phyloP scores from a whole-genome alignment of 2,113 vertebrate species.

The Chaetops frenatus region DNA sequence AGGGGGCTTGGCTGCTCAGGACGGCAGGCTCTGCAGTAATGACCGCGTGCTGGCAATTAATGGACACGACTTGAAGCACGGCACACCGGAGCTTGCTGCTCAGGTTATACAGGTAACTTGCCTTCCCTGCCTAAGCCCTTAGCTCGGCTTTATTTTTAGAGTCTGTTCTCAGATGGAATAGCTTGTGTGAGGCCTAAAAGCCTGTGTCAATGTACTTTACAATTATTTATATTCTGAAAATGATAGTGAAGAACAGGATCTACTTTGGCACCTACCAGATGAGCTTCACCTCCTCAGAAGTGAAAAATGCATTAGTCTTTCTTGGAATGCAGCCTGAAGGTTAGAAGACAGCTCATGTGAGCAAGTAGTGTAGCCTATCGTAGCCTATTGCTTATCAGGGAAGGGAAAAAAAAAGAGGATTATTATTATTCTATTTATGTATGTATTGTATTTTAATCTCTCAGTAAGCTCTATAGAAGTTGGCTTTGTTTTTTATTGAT shows the following conservation, averaged over 20 bases:
- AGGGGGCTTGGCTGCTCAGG: constrained; percentile 91
- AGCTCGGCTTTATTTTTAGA: neutral
- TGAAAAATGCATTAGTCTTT: neutral
- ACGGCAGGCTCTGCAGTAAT: constrained; percentile 88
- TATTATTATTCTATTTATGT: neutral
- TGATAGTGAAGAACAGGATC: neutral
- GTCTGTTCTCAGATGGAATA: neutral
- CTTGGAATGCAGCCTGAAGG: neutral
- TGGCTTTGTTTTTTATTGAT: neutral
- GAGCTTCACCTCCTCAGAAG: neutral
- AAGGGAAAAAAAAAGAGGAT: neutral
- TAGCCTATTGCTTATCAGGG: neutral
- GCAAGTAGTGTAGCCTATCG: neutral
- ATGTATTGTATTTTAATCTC: neutral
- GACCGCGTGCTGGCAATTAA: constrained; percentile 93
- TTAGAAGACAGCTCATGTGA: neutral
- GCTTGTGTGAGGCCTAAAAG: neutral
- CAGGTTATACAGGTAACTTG: constrained; percentile 92
- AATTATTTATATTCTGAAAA: neutral
- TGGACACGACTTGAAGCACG: constrained; percentile 90
- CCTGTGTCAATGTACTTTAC: neutral
- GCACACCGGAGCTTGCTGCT: constrained; percentile 92
- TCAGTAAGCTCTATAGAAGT: neutral
- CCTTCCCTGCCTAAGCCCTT: neutral
- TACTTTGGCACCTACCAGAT: neutral